Conservation (phyloP, 2,888 invertebrate genomes). For the Leptinotarsa rubiginosa region DNA sequence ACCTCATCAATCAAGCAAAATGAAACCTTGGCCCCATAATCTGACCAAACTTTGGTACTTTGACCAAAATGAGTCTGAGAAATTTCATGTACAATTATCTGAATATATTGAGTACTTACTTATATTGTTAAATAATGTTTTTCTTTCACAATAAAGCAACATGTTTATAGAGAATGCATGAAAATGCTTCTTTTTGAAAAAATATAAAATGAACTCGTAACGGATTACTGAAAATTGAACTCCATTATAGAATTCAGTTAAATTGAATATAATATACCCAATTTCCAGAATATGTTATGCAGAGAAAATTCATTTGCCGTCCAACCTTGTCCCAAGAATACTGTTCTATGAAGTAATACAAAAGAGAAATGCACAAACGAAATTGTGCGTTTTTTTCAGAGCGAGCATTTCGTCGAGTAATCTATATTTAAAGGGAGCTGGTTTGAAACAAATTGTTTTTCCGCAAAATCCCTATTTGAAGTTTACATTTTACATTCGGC, state of each 20-base stretch:
- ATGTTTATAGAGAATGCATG: too few species aligned
- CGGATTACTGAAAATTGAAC: neutral
- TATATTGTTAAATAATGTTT: too few species aligned
- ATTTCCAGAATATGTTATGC: neutral
- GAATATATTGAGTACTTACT: too few species aligned
- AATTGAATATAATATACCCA: neutral
- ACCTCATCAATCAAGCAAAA: too few species aligned
- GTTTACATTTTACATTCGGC: slow-evolving; percentile 35
- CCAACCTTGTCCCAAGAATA: neutral
- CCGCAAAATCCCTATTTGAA: slow-evolving; percentile 39
- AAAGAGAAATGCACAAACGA: slow-evolving; percentile 21
- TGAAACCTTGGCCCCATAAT: fast-evolving
- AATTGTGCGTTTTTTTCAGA: slow-evolving; percentile 24
- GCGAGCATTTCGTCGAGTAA: slow-evolving; percentile 27
- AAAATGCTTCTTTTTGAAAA: too few species aligned
- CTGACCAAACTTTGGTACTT: too few species aligned
- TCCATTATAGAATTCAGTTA: neutral
- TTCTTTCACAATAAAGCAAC: too few species aligned
- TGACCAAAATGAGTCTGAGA: too few species aligned
- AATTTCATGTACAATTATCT: too few species aligned
- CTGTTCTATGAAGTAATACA: neutral
- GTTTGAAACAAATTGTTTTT: slow-evolving; percentile 38
- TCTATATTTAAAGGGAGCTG: slow-evolving; percentile 36
- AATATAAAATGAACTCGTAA: too few species aligned
- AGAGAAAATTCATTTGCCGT: neutral